Evolutionary conservation across 2,113 vertebrate species (phyloP).

Genomic region (Podocnemis expansa): DNA sequence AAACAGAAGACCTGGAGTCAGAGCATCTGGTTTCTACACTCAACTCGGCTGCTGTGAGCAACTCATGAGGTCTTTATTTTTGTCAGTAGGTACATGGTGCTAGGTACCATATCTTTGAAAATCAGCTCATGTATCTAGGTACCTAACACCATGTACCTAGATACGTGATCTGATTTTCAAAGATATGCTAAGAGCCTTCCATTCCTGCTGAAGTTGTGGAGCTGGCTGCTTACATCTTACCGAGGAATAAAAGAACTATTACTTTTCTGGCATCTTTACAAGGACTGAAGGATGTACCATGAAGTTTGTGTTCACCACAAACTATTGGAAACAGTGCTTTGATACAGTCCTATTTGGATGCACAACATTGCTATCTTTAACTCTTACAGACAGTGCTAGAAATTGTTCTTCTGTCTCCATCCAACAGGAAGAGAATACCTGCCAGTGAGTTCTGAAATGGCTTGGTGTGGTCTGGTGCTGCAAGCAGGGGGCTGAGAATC

Average conservation of each 20-base stretch:
- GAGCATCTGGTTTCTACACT: neutral
- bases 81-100: too few species aligned
- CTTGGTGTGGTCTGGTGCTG: neutral
- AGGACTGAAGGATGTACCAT: neutral
- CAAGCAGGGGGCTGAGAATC: neutral
- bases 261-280: neutral
- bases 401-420: neutral
- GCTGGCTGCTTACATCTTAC: neutral
- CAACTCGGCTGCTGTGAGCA: neutral
- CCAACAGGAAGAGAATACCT: neutral
- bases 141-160: too few species aligned
- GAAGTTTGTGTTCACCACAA: neutral
- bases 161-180: too few species aligned
- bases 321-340: neutral
- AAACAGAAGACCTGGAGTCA: neutral
- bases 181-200: neutral
- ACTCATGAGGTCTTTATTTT: neutral
- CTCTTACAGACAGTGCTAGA: neutral
- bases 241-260: neutral
- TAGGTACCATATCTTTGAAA: too few species aligned
- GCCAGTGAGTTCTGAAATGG: neutral
- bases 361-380: neutral
- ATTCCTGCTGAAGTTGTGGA: neutral
- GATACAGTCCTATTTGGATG: neutral
- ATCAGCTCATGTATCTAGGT: too few species aligned